These are phyloP conservation scores for Pseudomyrmex pallidus DNA, from an alignment of 1,140 invertebrate genomes.

Conservation along the genomic window DNA sequence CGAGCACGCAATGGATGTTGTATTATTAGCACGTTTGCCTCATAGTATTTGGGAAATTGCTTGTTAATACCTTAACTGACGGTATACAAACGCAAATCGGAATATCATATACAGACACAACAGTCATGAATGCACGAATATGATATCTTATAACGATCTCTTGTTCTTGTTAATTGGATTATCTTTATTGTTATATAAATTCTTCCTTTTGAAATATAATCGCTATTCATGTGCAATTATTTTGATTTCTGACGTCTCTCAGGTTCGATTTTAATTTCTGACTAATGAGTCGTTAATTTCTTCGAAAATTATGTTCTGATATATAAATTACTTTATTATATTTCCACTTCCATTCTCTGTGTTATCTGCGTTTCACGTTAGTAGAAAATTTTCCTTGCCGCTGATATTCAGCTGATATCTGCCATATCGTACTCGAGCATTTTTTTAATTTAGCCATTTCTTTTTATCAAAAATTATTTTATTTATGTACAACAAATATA, in stretches of 20 bases:
- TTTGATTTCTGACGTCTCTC: neutral
- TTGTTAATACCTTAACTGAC: conserved; percentile 43
- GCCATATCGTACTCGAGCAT: conserved; percentile 18
- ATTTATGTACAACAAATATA: neutral
- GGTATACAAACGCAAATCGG: neutral
- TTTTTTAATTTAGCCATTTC: no score
- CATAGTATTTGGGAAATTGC: conserved; percentile 31
- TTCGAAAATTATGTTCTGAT: neutral
- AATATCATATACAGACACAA: neutral
- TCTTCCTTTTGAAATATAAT: neutral
- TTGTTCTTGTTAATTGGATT: neutral
- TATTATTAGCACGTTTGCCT: conserved; percentile 35
- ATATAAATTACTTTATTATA: neutral
- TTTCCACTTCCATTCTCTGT: neutral
- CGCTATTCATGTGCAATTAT: neutral
- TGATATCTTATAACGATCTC: neutral
- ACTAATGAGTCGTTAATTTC: neutral
- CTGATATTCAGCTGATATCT: neutral
- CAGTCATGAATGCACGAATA: neutral
- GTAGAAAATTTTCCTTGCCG: neutral
- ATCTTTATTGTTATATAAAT: neutral
- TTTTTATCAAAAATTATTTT: neutral
- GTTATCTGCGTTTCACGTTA: neutral
- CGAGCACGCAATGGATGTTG: neutral
- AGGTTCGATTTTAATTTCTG: neutral